Conservation (phyloP, 2,888 invertebrate species). For the Ferrisia virgata region DNA sequence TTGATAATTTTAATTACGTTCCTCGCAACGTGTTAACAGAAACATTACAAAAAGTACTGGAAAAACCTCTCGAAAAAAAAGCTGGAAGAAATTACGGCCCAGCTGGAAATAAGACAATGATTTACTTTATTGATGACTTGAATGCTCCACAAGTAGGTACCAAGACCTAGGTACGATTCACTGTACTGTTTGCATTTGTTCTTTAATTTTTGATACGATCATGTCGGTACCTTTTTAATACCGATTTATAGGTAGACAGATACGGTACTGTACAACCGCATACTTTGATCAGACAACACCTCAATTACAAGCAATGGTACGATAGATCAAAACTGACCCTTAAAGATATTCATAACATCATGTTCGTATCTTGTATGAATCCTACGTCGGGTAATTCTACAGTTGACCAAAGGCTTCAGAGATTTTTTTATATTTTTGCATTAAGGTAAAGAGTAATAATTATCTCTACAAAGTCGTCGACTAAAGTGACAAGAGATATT, state of each 20-base stretch:
- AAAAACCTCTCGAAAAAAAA: conserved; percentile 91
- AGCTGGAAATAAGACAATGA: conserved; percentile 84
- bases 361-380: conserved; percentile 94
- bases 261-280: conserved; percentile 95
- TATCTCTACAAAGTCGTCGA: too few relatives aligned
- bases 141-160: conserved; percentile 84
- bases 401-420: conserved; percentile 83
- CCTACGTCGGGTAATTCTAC: conserved; percentile 94
- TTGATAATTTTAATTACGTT: background rate
- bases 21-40: conserved; percentile 54
- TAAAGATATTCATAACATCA: conserved; percentile 89
- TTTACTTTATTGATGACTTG: conserved; percentile 93
- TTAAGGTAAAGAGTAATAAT: conserved; percentile 63
- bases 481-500: background rate
- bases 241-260: conserved; percentile 67
- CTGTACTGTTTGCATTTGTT: too few relatives aligned
- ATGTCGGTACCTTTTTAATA: background rate
- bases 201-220: too few relatives aligned
- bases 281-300: conserved; percentile 84
- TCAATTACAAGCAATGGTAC: conserved; percentile 95
- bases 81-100: conserved; percentile 91
- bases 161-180: background rate
- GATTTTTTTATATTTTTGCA: conserved; percentile 83
- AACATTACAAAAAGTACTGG: conserved; percentile 82
- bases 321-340: conserved; percentile 79